These are phyloP conservation scores for Atta cephalotes DNA, from an alignment of 1,140 invertebrate genomes.

Conservation along the genomic window DNA sequence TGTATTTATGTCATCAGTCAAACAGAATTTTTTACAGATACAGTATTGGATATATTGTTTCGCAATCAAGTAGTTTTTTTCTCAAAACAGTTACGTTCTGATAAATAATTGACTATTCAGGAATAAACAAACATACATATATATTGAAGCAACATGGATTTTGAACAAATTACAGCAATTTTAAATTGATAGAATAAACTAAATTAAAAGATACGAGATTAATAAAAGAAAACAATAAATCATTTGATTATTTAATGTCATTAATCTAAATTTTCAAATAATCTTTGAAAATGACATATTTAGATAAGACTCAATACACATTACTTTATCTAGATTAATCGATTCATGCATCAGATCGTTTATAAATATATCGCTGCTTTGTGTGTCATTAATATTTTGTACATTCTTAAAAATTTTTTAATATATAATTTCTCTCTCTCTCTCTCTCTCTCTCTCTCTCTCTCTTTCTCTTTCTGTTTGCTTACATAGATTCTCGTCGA, in stretches of 20 bases:
- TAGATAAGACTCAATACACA: background rate
- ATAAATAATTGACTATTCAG: background rate
- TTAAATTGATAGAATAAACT: background rate
- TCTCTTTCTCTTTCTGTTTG: too few relatives aligned
- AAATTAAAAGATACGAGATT: background rate
- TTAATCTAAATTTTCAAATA: background rate
- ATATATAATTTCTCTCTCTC: background rate
- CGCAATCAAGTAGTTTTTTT: background rate
- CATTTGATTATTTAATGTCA: background rate
- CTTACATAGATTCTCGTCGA: background rate
- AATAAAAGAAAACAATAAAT: background rate
- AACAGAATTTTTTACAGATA: background rate
- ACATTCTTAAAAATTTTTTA: conserved; percentile 5
- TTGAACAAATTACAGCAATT: background rate
- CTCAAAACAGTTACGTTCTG: background rate
- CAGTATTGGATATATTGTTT: background rate
- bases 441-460: too few relatives aligned
- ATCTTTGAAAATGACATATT: background rate
- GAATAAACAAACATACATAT: too few relatives aligned
- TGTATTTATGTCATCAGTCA: background rate
- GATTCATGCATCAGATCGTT: conserved; percentile 1
- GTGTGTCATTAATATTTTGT: conserved; percentile 20
- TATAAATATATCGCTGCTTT: conserved; percentile 33
- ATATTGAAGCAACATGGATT: background rate
- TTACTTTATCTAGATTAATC: conserved; percentile 50